Percentiles rank a stretch among this genome's conserved stretches.
These are phyloP conservation scores for Tridacna gigas DNA, from an alignment of 2,888 invertebrate genomes.

Conservation along the genomic window DNA sequence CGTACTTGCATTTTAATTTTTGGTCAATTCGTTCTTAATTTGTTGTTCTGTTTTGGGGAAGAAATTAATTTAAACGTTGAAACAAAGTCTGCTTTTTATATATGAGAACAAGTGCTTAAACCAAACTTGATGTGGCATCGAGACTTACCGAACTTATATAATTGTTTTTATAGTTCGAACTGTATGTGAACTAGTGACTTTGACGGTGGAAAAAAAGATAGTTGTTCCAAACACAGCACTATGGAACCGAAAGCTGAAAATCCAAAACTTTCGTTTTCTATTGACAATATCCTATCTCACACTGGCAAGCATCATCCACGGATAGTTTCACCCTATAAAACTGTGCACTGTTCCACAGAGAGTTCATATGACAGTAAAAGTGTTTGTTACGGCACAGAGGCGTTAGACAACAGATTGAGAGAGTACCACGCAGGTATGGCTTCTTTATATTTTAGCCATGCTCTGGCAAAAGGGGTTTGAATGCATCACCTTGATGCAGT, in stretches of 20 bases:
- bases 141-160: too few relatives aligned
- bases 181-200: not conserved
- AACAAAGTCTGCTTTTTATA: too few relatives aligned
- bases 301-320: not conserved
- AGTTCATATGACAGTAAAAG: not conserved
- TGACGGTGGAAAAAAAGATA: not conserved
- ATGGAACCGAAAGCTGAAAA: conserved; percentile 33
- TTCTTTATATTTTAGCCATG: not conserved
- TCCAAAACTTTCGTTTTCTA: conserved; percentile 51
- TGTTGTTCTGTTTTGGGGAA: not conserved
- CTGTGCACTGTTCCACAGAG: not conserved
- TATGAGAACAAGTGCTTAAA: too few relatives aligned
- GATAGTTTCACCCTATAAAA: conserved; percentile 8
- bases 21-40: not conserved
- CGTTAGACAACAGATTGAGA: conserved; percentile 35
- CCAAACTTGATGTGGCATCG: too few relatives aligned
- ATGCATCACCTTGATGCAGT: too few relatives aligned
- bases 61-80: not conserved
- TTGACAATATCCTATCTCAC: conserved; percentile 59
- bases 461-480: too few relatives aligned
- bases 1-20: conserved; percentile 10
- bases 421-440: conserved; percentile 22
- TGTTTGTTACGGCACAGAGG: conserved; percentile 41
- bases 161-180: too few relatives aligned
- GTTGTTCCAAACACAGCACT: not conserved